Conservation (phyloP, 2,113 vertebrate species). For the Melanerpes aurifrons region DNA sequence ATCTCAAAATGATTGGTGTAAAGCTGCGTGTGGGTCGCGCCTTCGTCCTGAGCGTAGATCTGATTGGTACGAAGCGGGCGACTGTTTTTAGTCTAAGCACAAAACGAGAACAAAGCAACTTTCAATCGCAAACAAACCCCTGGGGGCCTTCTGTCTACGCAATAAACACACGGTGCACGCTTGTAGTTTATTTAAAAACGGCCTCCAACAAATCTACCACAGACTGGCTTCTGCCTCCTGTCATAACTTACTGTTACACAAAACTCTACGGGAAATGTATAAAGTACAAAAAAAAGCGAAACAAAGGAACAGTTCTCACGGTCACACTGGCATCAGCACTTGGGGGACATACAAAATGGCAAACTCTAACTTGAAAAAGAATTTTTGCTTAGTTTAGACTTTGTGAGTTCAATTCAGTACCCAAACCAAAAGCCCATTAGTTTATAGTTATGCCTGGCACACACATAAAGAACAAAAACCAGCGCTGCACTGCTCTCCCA, state of each 20-base stretch:
- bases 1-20: constrained; percentile 92
- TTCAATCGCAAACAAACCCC: constrained; percentile 6
- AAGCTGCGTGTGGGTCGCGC: constrained; percentile 89
- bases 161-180: constrained; percentile 34
- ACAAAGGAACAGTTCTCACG: constrained; percentile 60
- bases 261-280: constrained; percentile 62
- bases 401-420: constrained; percentile 61
- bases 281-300: constrained; percentile 56
- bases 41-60: constrained; percentile 94
- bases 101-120: constrained; percentile 31
- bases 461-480: constrained; percentile 10
- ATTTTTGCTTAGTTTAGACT: constrained; percentile 65
- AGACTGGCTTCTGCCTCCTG: constrained; percentile 62
- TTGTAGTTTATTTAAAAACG: constrained; percentile 49
- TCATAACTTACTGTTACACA: constrained; percentile 67
- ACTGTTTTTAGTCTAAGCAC: constrained; percentile 88
- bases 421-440: constrained; percentile 60
- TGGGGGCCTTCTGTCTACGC: not conserved
- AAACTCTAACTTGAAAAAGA: constrained; percentile 67
- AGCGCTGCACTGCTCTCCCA: constrained; percentile 65
- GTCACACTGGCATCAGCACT: constrained; percentile 67
- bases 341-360: constrained; percentile 56
- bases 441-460: constrained; percentile 53
- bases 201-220: constrained; percentile 63
- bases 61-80: constrained; percentile 90